Conservation (phyloP, 2,113 vertebrate species). For the Xiphophorus maculatus region DNA sequence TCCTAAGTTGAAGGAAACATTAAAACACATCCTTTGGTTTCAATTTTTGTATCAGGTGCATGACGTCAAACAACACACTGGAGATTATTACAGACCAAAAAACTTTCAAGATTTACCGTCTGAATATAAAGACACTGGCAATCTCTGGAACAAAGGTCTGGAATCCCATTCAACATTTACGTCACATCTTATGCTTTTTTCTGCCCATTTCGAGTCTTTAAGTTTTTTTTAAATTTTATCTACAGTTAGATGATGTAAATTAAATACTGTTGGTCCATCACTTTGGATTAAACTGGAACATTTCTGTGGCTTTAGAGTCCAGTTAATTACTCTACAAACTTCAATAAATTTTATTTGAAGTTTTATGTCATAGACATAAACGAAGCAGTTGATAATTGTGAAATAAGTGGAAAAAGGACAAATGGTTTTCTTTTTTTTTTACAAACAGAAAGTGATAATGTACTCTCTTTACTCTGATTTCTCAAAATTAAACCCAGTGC, state of each 20-base stretch:
- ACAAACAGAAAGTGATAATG: background rate
- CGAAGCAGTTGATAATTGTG: too few relatives aligned
- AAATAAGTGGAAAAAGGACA: background rate
- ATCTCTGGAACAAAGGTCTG: conserved; percentile 43
- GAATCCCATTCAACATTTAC: conserved; percentile 3
- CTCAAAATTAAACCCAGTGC: background rate
- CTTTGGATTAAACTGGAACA: background rate
- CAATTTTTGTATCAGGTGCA: conserved; percentile 61
- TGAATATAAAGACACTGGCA: conserved; percentile 36
- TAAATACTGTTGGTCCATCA: background rate
- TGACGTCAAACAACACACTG: background rate
- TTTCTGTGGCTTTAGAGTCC: background rate
- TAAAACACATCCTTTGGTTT: background rate
- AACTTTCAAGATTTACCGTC: conserved; percentile 61
- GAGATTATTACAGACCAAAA: conserved; percentile 36
- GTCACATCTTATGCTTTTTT: background rate
- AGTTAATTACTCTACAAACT: too few relatives aligned
- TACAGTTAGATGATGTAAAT: background rate
- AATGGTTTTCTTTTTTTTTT: background rate
- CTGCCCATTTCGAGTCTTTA: background rate
- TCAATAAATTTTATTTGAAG: too few relatives aligned
- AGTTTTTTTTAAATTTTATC: background rate
- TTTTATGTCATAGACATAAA: background rate
- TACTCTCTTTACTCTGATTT: background rate
- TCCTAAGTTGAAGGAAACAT: background rate